Base-by-base conservation (phyloP, 2,888 invertebrate genomes). In the Himalopsyche japonica region DNA sequence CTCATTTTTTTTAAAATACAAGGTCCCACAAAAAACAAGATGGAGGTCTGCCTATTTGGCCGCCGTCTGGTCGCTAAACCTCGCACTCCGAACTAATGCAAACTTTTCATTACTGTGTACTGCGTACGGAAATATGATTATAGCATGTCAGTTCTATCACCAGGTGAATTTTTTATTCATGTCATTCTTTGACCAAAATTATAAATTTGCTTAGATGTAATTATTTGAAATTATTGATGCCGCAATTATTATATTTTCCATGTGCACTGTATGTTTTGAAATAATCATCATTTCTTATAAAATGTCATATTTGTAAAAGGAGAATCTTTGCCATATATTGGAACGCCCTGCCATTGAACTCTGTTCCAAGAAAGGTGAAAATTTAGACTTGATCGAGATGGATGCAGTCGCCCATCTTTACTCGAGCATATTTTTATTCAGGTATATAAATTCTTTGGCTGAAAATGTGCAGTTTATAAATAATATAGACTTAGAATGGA, bases 51-150 rank as follows among this genome's bases (percentile, higher is more conserved):
- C 85, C 20, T 79, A 83, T 37, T 76, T 94, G 81, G 93, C 94
- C 3, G 94, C 94, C 0, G 90, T 93, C 83, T 93, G 94, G 93
- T 90, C 93, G 30, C 88, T 94, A 76, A 92, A 91, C 81, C 91
- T 91, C 84, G 93, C 93, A 0, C 87, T 93, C 18, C 89, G 90
- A 77, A 91, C 93, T 0, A 92, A 92, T 86, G 91, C 91, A 1
- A 92, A 94, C 88, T 93, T 94, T 85, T 89, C 91, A 0, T 89
- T 92, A 0, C 88, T 94, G 1, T 94, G 94, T 87, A 88, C 89
- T 4, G 90, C 92, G n/a, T 94, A 93, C 86, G 91, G 91, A 0
- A 93, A 93, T 86, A 91, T 94, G 88, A 90, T 91, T 76, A 87
- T 88, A 1, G 88, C 88, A 1, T 90, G 89, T 79, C 87, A 89